phyloP scores from a whole-genome alignment of 2,888 invertebrate genomes.

The Acronicta aceris region DNA sequence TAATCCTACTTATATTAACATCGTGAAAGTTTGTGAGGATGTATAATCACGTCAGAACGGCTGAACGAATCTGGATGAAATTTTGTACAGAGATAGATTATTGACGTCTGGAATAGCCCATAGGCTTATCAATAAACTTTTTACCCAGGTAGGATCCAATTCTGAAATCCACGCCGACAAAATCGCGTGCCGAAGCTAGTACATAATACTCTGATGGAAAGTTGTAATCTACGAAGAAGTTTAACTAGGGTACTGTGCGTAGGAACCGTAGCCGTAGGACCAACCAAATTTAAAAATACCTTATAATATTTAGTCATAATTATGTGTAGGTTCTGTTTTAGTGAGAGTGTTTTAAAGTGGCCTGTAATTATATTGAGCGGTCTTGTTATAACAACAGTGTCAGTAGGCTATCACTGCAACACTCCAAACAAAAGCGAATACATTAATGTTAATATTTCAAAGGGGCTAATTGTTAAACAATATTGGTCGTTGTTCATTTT shows the following conservation, averaged over 20 bases:
- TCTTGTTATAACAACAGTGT: slow-evolving; percentile 62
- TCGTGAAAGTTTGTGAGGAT: too few species aligned
- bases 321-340: neutral
- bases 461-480: slow-evolving; percentile 29
- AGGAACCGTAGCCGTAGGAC: too few species aligned
- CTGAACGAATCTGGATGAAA: too few species aligned
- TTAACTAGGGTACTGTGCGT: neutral
- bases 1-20: too few species aligned
- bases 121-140: too few species aligned
- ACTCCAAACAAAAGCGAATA: slow-evolving; percentile 69
- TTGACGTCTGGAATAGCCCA: too few species aligned
- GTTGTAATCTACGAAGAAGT: neutral
- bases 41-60: too few species aligned
- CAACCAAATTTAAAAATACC: slow-evolving; percentile 9
- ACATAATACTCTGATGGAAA: too few species aligned
- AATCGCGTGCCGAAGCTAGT: too few species aligned
- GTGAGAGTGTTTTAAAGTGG: slow-evolving; percentile 21
- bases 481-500: slow-evolving; percentile 33
- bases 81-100: too few species aligned
- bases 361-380: slow-evolving; percentile 47
- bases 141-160: too few species aligned
- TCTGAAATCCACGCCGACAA: too few species aligned
- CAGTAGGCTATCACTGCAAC: slow-evolving; percentile 66
- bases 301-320: slow-evolving; percentile 16
- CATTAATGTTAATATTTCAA: slow-evolving; percentile 55